A percentile compares a stretch with the other conserved stretches of the same genome.
Conservation (phyloP, 2,888 invertebrate genomes). For the Meta bourneti region DNA sequence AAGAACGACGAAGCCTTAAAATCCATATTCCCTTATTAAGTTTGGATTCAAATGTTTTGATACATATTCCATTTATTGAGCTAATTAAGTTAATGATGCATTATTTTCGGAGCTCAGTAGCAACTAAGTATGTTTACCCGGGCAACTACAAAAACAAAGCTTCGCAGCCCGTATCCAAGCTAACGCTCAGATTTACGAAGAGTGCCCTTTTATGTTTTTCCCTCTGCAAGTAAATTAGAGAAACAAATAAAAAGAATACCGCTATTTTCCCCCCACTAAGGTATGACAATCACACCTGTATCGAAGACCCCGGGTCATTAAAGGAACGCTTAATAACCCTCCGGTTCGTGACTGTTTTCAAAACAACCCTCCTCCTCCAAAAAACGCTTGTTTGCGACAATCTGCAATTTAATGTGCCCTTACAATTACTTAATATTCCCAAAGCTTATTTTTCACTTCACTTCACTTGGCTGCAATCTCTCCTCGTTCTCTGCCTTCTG, state of each 20-base stretch:
- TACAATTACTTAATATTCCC: slow-evolving; percentile 55
- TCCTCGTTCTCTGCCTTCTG: not conserved
- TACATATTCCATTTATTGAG: too few relatives aligned
- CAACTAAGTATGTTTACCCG: too few relatives aligned
- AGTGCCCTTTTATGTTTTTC: not conserved
- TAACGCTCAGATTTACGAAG: not conserved
- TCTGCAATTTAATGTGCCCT: slow-evolving; percentile 4
- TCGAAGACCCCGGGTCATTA: slow-evolving; percentile 1
- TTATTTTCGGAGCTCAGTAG: too few relatives aligned
- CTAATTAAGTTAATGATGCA: too few relatives aligned
- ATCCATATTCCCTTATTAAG: too few relatives aligned
- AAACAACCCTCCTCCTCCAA: not conserved
- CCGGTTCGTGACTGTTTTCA: not conserved
- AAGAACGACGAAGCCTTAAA: too few relatives aligned
- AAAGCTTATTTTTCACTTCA: slow-evolving; percentile 16
- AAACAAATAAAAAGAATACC: not conserved
- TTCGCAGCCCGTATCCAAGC: not conserved
- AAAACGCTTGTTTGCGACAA: not conserved
- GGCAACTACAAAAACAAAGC: too few relatives aligned
- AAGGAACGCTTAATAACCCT: slow-evolving; percentile 4
- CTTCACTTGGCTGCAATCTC: slow-evolving; percentile 1
- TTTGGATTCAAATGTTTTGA: too few relatives aligned
- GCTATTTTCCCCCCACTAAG: not conserved
- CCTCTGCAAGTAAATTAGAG: not conserved
- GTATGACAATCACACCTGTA: slow-evolving; percentile 7